Conservation (phyloP, 2,113 vertebrate genomes). For the Ahaetulla prasina region DNA sequence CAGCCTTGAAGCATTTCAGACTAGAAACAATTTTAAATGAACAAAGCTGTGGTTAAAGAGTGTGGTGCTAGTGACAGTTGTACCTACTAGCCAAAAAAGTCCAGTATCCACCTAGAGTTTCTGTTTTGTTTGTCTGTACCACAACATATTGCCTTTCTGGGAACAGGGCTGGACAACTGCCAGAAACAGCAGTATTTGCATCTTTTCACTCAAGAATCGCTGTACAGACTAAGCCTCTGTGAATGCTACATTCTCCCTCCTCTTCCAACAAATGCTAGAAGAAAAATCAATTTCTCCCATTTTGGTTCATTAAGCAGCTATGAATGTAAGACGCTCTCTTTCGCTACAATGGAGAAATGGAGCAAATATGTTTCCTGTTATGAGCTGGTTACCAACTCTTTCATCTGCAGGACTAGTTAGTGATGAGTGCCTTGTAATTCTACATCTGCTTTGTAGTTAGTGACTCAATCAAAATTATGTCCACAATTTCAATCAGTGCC, state of each 20-base stretch:
- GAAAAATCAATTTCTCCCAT: not conserved
- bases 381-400: not conserved
- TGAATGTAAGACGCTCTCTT: not conserved
- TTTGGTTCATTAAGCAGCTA: not conserved
- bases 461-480: not conserved
- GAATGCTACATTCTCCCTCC: not conserved
- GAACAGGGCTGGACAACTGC: not conserved
- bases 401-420: not conserved
- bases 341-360: not conserved
- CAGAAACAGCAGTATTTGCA: not conserved
- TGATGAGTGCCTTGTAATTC: not conserved
- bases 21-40: not conserved
- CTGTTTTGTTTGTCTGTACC: not conserved
- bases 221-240: not conserved
- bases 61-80: not conserved
- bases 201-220: not conserved
- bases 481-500: not conserved
- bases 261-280: not conserved
- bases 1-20: not conserved
- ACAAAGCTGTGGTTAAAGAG: not conserved
- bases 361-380: not conserved
- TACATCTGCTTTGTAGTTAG: not conserved
- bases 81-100: not conserved
- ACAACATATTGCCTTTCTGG: not conserved
- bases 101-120: not conserved